Evolutionary conservation across 2,888 invertebrate genomes (phyloP).

Genomic region (Fabriciana adippe): DNA sequence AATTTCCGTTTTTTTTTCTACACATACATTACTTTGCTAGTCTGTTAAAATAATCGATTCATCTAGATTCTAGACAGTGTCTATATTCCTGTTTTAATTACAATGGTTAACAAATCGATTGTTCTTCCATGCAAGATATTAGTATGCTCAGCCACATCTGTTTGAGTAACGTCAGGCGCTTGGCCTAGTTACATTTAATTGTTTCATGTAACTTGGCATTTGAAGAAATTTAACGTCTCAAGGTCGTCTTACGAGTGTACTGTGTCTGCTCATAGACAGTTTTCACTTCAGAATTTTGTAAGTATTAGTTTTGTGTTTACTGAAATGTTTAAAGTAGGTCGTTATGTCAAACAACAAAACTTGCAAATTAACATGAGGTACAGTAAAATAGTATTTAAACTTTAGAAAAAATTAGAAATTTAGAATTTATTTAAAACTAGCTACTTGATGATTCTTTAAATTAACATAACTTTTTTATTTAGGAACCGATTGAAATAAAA

Average conservation of each 20-base stretch:
- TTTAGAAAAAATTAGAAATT: no score
- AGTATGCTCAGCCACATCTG: conserved; percentile 42
- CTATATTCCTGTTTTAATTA: no score
- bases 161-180: conserved; percentile 46
- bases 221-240: conserved; percentile 31
- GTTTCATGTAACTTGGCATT: conserved; percentile 22
- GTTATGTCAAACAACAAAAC: background rate
- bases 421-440: no score
- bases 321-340: background rate
- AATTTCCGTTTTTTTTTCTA: no score
- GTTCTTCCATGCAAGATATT: conserved; percentile 37
- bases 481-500: no score
- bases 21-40: no score
- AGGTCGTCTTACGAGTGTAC: conserved; percentile 13
- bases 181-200: conserved; percentile 44
- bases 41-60: no score
- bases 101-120: conserved; percentile 32
- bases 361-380: no score
- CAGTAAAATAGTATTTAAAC: no score
- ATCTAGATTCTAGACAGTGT: no score
- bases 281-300: conserved; percentile 3
- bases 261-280: background rate
- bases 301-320: background rate
- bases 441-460: no score
- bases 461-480: no score